These are phyloP conservation scores for Augiades crinisus DNA, from an alignment of 2,888 invertebrate species.

Conservation along the genomic window DNA sequence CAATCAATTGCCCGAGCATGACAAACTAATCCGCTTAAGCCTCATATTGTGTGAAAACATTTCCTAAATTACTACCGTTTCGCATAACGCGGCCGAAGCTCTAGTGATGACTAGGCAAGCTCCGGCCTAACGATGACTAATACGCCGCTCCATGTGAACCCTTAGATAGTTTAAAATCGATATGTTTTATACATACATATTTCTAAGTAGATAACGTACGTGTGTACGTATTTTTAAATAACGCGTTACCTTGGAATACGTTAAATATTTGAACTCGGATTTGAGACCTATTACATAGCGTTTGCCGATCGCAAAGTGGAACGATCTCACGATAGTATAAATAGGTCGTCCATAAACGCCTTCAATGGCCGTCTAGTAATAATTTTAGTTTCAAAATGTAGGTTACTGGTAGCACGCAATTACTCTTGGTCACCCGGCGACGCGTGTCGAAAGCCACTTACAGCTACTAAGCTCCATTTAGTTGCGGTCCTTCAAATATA, in stretches of 20 bases:
- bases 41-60: conserved; percentile 58
- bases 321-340: conserved; percentile 70
- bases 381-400: conserved; percentile 64
- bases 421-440: conserved; percentile 38
- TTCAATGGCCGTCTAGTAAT: conserved; percentile 62
- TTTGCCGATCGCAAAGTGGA: conserved; percentile 50
- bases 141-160: conserved; percentile 10
- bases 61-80: conserved; percentile 38
- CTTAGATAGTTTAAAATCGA: conserved; percentile 24
- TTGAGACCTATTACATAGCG: conserved; percentile 42
- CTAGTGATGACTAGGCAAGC: conserved; percentile 17
- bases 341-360: conserved; percentile 67
- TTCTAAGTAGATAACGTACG: conserved; percentile 20
- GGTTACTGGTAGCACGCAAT: conserved; percentile 72
- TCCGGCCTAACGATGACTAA: conserved; percentile 21
- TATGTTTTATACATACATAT: conserved; percentile 12
- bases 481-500: conserved; percentile 27
- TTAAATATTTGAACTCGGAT: conserved; percentile 35
- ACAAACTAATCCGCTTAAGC: conserved; percentile 59
- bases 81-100: neutral
- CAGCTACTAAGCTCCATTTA: conserved; percentile 17
- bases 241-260: conserved; percentile 23
- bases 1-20: conserved; percentile 46
- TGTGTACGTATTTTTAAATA: conserved; percentile 19
- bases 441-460: conserved; percentile 34